Evolutionary conservation across 2,113 vertebrate genomes (phyloP), one percentile per base, ranked within the genome.

Genomic region (Neogobius melanostomus): DNA sequence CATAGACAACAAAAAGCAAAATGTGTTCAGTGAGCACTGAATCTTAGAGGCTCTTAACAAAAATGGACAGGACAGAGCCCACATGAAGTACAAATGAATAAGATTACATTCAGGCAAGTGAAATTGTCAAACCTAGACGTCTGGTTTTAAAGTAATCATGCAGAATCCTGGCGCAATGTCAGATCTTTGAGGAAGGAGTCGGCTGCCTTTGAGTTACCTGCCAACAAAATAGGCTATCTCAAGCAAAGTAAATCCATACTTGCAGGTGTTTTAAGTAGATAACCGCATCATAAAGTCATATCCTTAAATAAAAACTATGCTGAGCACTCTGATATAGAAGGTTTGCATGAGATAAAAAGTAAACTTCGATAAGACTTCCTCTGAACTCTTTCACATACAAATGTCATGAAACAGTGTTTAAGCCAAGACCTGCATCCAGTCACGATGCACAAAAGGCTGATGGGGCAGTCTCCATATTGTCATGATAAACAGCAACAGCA

Each of bases 191-290:
- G 68, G 52, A 79, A 36, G 28, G 56, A 46, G 53, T 49, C 45
- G 64, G 36, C 65, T 85, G 48, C 60, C 64, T 89, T 84, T 87
- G 74, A 85, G 71, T 68, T 82, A 72, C 70, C 76, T 69, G 78
- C 87, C 76, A 79, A 76, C 71, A 75, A 62, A 67, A 81, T 71
- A 70, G 67, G 73, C 76, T 81, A 86, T 89, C 82, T 85, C 64
- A 64, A 79, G 77, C 66, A 12, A 71, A 75, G 71, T 71, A 76
- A 81, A 87, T 88, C 85, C 83, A 69, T 84, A 69, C 76, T 77
- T 69, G 14, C 75, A 88, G 88, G 86, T 90, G 87, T 91, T 91
- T 85, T 57, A 77, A 85, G 42, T 74, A 89, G 85, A 82, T 86
- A 68, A 89, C 81, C 69, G 66, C 60, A 77, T 76, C 75, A 88